A percentile compares a stretch with the other conserved stretches of the same genome.
Evolutionary conservation across 2,113 vertebrate genomes (phyloP).

Genomic region (Donacobius atricapilla): DNA sequence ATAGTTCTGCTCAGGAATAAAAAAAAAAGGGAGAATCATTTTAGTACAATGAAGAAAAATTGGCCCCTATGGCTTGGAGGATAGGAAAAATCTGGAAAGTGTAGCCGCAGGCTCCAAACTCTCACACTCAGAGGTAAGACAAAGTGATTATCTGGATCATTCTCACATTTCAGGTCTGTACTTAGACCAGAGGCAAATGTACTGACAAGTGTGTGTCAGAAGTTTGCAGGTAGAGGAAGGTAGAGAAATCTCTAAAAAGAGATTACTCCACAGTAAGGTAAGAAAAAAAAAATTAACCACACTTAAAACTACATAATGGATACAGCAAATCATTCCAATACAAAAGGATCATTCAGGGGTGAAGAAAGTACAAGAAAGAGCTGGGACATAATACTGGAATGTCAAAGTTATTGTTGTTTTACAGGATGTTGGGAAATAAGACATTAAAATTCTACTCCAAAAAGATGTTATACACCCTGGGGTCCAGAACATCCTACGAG

Average conservation of each 20-base stretch:
- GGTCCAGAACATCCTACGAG: neutral
- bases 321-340: neutral
- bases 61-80: neutral
- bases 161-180: neutral
- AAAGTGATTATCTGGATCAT: neutral
- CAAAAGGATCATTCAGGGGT: neutral
- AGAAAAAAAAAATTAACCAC: neutral
- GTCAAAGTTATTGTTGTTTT: neutral
- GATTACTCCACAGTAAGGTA: neutral
- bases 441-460: neutral
- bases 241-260: neutral
- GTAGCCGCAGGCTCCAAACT: neutral
- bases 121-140: neutral
- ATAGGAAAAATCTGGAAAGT: neutral
- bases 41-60: neutral
- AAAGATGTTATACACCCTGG: neutral
- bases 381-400: neutral
- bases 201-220: neutral
- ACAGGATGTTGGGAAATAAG: neutral
- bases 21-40: neutral
- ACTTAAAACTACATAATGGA: neutral
- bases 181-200: neutral
- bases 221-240: neutral
- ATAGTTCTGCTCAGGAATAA: neutral
- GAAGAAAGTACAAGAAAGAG: neutral